Percentiles rank a stretch among this genome's conserved stretches.
These are phyloP conservation scores for Galbula dea DNA, from an alignment of 2,113 vertebrate species.

Conservation along the genomic window DNA sequence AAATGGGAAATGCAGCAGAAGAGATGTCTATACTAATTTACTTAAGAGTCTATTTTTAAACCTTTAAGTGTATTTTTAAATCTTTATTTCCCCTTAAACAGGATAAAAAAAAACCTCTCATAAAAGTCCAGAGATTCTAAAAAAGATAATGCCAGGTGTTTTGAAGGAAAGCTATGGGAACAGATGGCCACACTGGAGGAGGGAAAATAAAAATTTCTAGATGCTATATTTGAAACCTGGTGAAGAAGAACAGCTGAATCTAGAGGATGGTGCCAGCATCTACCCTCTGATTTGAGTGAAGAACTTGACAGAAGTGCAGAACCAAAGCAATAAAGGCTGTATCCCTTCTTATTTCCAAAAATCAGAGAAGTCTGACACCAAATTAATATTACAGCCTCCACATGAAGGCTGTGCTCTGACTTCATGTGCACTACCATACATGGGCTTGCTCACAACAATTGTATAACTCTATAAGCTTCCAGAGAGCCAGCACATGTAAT, in stretches of 20 bases:
- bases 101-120: neutral
- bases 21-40: neutral
- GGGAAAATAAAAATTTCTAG: constrained; percentile 61
- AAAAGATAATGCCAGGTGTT: constrained; percentile 58
- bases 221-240: constrained; percentile 59
- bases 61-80: neutral
- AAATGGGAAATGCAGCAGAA: neutral
- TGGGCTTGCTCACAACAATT: neutral
- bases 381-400: neutral
- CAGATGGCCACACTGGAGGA: constrained; percentile 60
- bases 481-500: constrained; percentile 18
- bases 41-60: neutral
- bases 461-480: neutral
- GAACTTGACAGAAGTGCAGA: constrained; percentile 55
- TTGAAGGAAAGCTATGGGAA: constrained; percentile 52
- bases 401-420: neutral
- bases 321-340: constrained; percentile 16
- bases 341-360: neutral
- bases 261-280: constrained; percentile 62
- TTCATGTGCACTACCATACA: neutral
- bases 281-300: constrained; percentile 54
- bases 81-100: constrained; percentile 26
- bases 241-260: constrained; percentile 62
- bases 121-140: constrained; percentile 42
- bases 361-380: neutral